Percentiles rank a stretch among this genome's conserved stretches.
Evolutionary conservation across 2,797 vertebrate species (phyloP).

Genomic region (Eulemur mongoz): DNA sequence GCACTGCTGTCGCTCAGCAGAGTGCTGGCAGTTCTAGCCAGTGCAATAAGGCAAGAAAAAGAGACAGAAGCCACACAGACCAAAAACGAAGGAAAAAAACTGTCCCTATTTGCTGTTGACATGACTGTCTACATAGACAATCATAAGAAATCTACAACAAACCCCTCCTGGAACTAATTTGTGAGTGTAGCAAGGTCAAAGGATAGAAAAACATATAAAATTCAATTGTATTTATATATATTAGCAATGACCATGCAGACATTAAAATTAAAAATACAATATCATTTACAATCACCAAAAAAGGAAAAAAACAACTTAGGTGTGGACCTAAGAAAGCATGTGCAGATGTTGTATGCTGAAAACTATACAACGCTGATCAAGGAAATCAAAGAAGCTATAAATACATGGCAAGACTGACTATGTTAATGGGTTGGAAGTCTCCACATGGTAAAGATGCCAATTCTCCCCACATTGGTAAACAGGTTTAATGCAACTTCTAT

Average conservation of each 20-base stretch:
- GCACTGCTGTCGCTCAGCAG: fast-evolving
- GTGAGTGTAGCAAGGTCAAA: background rate
- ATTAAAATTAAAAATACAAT: background rate
- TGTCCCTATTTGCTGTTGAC: background rate
- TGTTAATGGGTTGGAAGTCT: background rate
- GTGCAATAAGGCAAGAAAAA: background rate
- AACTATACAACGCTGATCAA: background rate
- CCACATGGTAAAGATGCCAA: background rate
- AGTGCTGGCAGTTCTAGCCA: too few species aligned
- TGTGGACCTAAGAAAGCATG: background rate
- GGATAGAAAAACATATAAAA: background rate
- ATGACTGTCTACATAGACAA: background rate
- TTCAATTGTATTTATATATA: background rate
- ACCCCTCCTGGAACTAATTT: background rate
- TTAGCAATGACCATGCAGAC: background rate
- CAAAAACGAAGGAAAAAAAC: background rate
- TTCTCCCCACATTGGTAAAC: background rate
- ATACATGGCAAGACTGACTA: background rate
- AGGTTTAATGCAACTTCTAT: background rate
- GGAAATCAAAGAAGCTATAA: background rate
- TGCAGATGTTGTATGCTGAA: background rate
- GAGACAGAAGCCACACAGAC: background rate
- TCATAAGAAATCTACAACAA: background rate
- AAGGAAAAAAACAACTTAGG: background rate
- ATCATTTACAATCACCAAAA: background rate